Conservation (phyloP, 2,113 vertebrate genomes). For the Eurystomus gularis region DNA sequence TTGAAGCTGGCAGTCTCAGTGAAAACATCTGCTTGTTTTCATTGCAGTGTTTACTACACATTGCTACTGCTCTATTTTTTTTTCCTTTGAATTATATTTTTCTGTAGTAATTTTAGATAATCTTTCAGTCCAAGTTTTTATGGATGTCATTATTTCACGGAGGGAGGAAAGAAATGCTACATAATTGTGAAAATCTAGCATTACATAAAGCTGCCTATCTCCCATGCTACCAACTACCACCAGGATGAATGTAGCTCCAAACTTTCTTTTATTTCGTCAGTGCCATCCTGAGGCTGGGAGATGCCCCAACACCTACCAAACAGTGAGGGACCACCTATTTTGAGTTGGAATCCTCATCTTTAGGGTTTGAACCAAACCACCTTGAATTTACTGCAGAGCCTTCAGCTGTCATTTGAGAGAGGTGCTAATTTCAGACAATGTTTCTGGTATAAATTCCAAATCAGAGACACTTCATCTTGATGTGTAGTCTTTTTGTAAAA, state of each 20-base stretch:
- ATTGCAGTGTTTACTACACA: not conserved
- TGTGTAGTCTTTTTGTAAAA: not conserved
- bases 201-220: not conserved
- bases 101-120: not conserved
- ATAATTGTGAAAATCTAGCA: not conserved
- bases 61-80: not conserved
- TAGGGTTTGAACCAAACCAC: not conserved
- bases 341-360: not conserved
- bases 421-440: not conserved
- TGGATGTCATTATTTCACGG: not conserved
- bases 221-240: not conserved
- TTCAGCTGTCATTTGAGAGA: not conserved
- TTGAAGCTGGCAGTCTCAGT: not conserved
- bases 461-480: not conserved
- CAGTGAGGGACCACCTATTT: accelerated
- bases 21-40: not conserved
- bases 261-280: not conserved
- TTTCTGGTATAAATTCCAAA: not conserved
- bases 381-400: not conserved
- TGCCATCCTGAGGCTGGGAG: not conserved
- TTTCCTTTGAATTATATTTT: not conserved
- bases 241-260: not conserved
- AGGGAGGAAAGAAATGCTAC: not conserved
- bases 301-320: not conserved
- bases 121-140: not conserved